Evolutionary conservation across 1,140 invertebrate genomes (phyloP).

Genomic region (Aricia agestis): DNA sequence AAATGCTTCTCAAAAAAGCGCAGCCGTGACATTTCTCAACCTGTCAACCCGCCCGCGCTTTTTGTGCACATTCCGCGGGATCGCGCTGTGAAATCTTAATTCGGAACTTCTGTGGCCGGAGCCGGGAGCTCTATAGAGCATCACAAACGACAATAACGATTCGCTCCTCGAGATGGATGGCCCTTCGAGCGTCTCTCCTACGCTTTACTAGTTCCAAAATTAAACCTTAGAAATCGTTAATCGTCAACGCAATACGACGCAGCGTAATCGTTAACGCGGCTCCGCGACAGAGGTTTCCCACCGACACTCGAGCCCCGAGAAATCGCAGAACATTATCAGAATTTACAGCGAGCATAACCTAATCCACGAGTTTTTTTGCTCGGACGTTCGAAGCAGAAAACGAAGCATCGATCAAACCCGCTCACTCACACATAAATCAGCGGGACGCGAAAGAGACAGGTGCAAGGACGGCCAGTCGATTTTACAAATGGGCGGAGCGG

Average conservation of each 20-base stretch:
- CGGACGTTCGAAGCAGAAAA: constrained; percentile 45
- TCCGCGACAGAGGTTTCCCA: constrained; percentile 45
- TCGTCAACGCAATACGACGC: constrained; percentile 65
- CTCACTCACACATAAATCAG: constrained; percentile 74
- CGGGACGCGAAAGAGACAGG: constrained; percentile 68
- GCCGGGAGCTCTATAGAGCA: too few relatives aligned
- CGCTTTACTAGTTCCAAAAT: constrained; percentile 30
- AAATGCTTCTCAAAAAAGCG: constrained; percentile 29
- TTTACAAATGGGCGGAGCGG: constrained; percentile 73
- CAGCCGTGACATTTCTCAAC: constrained; percentile 59
- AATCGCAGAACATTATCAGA: constrained; percentile 61
- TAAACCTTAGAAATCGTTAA: constrained; percentile 60
- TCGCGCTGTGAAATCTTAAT: constrained; percentile 69
- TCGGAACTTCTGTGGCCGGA: constrained; percentile 47
- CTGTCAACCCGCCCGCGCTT: constrained; percentile 53
- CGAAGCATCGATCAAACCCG: constrained; percentile 62
- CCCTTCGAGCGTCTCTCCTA: constrained; percentile 48
- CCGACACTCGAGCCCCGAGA: constrained; percentile 47
- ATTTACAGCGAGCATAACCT: constrained; percentile 56
- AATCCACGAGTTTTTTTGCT: constrained; percentile 40
- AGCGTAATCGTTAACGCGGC: constrained; percentile 65
- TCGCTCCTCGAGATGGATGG: constrained; percentile 17
- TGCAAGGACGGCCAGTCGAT: constrained; percentile 64
- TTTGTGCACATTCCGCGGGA: constrained; percentile 54
- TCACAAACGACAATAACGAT: too few relatives aligned